Conservation (phyloP, 2,113 vertebrate species). For the Aspiorhynchus laticeps region DNA sequence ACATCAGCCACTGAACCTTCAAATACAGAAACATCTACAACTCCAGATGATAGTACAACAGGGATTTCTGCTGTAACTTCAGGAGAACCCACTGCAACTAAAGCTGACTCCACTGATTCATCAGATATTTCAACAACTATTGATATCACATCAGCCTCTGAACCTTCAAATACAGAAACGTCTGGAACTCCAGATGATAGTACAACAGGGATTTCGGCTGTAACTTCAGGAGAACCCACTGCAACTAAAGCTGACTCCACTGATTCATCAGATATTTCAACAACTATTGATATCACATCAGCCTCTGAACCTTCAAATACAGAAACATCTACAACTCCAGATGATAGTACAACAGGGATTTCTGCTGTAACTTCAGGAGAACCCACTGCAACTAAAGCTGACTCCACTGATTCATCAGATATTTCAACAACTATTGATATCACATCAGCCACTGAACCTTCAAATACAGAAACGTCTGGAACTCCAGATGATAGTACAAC, state of each 20-base stretch:
- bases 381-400: neutral
- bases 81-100: neutral
- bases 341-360: too few species aligned
- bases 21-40: too few species aligned
- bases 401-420: neutral
- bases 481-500: neutral
- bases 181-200: neutral
- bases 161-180: neutral
- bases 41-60: neutral
- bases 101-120: neutral
- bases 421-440: neutral
- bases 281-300: too few species aligned
- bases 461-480: neutral
- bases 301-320: neutral
- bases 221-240: neutral
- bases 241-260: neutral
- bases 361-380: neutral
- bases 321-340: neutral
- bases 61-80: neutral
- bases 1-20: neutral
- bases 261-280: too few species aligned
- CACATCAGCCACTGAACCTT: neutral
- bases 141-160: neutral
- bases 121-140: neutral
- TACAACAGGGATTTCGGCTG: neutral